phyloP scores from a whole-genome alignment of 2,113 vertebrate species.

The Phrynosoma blainvillii region DNA sequence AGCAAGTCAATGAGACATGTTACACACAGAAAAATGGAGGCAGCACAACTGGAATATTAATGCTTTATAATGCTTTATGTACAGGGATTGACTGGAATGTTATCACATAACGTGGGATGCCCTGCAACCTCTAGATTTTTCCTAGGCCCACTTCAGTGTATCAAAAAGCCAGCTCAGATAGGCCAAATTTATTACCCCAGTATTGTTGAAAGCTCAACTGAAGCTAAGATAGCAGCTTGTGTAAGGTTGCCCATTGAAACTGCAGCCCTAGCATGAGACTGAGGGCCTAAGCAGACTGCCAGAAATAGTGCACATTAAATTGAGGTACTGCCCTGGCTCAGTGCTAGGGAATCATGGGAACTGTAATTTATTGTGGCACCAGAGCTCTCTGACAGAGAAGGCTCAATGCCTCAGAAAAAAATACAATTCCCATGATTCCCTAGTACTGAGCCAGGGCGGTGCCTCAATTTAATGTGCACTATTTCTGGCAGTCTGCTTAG shows the following conservation, averaged over 20 bases:
- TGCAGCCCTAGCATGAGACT: too few relatives aligned
- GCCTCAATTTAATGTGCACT: too few relatives aligned
- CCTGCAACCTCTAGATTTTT: background rate
- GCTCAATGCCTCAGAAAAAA: too few relatives aligned
- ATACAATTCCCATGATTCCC: too few relatives aligned
- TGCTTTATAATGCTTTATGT: background rate
- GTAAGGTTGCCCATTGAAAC: background rate
- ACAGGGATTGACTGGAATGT: background rate
- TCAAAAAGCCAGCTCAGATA: background rate
- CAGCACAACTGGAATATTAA: background rate
- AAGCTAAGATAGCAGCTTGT: background rate
- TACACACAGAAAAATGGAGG: slow-evolving; percentile 21
- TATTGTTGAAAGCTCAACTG: background rate
- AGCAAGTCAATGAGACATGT: background rate
- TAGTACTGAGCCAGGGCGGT: too few relatives aligned
- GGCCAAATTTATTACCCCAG: background rate
- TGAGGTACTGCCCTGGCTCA: too few relatives aligned
- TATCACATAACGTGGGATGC: background rate
- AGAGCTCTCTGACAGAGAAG: too few relatives aligned
- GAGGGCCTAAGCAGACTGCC: too few relatives aligned
- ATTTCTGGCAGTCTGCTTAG: too few relatives aligned
- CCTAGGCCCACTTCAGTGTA: background rate
- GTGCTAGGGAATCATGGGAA: too few relatives aligned
- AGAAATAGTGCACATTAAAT: too few relatives aligned
- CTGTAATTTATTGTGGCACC: too few relatives aligned